Conservation (phyloP, 2,113 vertebrate species). For the Phylloscopus trochilus region DNA sequence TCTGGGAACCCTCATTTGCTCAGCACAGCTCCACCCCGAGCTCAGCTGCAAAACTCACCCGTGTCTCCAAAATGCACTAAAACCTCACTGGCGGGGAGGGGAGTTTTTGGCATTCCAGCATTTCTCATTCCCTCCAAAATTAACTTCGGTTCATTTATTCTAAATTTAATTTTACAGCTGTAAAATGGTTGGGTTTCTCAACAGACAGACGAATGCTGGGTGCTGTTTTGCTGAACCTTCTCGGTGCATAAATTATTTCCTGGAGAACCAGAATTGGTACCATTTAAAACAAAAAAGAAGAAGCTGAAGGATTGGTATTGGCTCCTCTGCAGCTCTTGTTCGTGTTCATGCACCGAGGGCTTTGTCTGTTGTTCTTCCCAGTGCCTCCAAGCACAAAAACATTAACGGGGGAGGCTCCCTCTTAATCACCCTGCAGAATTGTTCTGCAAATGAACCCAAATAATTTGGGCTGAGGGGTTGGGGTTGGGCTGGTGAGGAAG, state of each 20-base stretch:
- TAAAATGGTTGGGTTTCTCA: not conserved
- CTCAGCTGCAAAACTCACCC: not conserved
- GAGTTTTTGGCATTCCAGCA: not conserved
- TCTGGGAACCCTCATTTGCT: not conserved
- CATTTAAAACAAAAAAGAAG: not conserved
- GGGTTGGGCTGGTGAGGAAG: not conserved
- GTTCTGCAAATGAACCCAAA: slow-evolving; percentile 7
- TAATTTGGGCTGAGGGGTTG: not conserved
- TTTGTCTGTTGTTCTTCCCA: not conserved
- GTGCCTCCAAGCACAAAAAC: slow-evolving; percentile 20
- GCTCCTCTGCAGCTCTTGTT: not conserved
- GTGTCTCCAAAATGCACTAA: not conserved
- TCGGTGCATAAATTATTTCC: not conserved
- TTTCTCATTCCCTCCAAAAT: not conserved
- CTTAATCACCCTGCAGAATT: not conserved
- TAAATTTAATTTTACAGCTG: not conserved
- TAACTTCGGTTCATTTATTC: not conserved
- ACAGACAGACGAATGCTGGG: not conserved
- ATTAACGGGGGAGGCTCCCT: not conserved
- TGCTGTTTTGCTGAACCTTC: not conserved
- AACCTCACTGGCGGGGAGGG: not conserved
- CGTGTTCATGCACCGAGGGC: not conserved
- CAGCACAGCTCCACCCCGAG: not conserved
- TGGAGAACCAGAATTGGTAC: not conserved
- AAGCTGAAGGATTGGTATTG: not conserved